Evolutionary conservation across 2,797 vertebrate species (phyloP).

Genomic region (Numenius phaeopus): DNA sequence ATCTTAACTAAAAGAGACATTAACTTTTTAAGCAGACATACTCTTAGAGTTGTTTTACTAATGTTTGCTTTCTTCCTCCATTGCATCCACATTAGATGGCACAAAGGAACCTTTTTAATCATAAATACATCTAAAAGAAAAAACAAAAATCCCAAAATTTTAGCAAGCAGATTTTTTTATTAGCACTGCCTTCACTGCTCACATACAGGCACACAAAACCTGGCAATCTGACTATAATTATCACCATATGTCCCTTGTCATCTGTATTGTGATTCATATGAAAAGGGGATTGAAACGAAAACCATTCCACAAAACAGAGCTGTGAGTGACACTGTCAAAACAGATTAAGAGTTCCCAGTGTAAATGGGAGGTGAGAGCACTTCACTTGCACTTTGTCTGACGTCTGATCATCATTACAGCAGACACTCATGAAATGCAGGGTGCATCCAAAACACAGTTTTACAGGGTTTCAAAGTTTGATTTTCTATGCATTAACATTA

Average conservation of each 20-base stretch:
- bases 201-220: background rate
- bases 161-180: background rate
- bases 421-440: background rate
- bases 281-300: background rate
- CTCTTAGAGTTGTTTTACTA: background rate
- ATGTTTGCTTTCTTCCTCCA: background rate
- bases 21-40: background rate
- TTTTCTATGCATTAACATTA: background rate
- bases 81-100: background rate
- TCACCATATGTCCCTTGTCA: background rate
- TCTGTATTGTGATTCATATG: background rate
- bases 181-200: background rate
- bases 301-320: background rate
- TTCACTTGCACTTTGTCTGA: background rate
- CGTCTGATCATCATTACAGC: background rate
- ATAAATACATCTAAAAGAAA: background rate
- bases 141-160: background rate
- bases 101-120: background rate
- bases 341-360: background rate
- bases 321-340: background rate
- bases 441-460: background rate
- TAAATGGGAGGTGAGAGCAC: background rate
- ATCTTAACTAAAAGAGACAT: background rate
- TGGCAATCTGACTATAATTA: background rate
- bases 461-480: background rate